These are phyloP conservation scores for Dryomyza anilis DNA, from an alignment of 2,888 invertebrate genomes.

Conservation along the genomic window DNA sequence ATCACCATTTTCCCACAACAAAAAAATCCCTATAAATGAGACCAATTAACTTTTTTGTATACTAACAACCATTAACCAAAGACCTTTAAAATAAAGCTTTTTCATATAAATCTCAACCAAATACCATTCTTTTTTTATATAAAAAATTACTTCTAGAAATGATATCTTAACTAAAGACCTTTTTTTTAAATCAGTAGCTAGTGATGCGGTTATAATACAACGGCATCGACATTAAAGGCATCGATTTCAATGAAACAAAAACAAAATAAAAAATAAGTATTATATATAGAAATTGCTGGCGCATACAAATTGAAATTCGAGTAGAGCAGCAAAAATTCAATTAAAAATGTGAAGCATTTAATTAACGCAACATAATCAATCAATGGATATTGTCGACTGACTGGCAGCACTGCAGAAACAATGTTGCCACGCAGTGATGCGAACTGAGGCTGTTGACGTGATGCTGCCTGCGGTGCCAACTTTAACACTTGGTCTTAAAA, in stretches of 20 bases:
- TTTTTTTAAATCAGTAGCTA: too few species aligned
- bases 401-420: not conserved
- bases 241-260: not conserved
- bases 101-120: not conserved
- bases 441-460: too few species aligned
- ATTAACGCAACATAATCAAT: slow-evolving; percentile 15
- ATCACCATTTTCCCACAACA: too few species aligned
- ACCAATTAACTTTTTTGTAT: too few species aligned
- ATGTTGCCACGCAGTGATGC: too few species aligned
- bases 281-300: not conserved
- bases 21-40: not conserved
- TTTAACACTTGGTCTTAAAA: too few species aligned
- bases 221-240: not conserved
- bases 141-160: slow-evolving; percentile 6
- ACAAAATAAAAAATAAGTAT: not conserved
- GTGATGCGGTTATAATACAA: not conserved
- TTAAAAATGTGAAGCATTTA: slow-evolving; percentile 19
- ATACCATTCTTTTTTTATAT: too few species aligned
- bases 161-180: too few species aligned
- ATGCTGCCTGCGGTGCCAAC: too few species aligned
- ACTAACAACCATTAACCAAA: too few species aligned
- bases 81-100: too few species aligned
- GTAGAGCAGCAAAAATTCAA: slow-evolving; percentile 18
- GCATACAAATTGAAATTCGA: slow-evolving; percentile 11
- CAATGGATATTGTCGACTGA: not conserved